Conservation (phyloP, 1,140 invertebrate genomes). For the Homarus americanus region DNA sequence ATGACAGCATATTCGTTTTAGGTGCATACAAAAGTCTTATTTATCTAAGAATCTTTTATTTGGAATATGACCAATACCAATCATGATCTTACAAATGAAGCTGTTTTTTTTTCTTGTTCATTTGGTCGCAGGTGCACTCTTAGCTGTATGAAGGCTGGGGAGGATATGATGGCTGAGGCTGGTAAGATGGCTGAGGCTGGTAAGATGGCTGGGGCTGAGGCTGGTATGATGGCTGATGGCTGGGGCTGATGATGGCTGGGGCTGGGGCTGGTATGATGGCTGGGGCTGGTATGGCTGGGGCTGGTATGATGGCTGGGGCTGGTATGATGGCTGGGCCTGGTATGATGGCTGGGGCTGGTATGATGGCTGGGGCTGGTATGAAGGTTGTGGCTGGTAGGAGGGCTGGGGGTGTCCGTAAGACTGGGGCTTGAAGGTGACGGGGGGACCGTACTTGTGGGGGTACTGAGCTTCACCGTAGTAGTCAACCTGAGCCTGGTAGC, state of each 20-base stretch:
- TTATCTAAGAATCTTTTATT: too few species aligned
- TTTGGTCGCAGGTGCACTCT: too few species aligned
- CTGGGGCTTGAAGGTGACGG: constrained; percentile 41
- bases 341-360: not conserved
- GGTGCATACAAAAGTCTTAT: too few species aligned
- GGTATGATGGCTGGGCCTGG: not conserved
- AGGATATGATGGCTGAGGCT: not conserved
- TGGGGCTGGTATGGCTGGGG: not conserved
- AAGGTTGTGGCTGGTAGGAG: not conserved
- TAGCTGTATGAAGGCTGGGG: too few species aligned
- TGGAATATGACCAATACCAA: too few species aligned
- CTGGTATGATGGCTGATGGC: not conserved
- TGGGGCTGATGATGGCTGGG: not conserved
- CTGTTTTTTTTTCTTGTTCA: too few species aligned
- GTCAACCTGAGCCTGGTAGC: constrained; percentile 35
- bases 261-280: not conserved
- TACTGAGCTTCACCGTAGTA: constrained; percentile 50
- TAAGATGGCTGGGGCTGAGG: not conserved
- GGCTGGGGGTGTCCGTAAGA: not conserved
- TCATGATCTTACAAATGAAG: too few species aligned
- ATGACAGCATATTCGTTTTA: too few species aligned
- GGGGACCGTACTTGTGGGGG: constrained; percentile 13
- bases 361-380: too few species aligned
- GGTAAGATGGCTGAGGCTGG: not conserved
- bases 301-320: not conserved